Evolutionary conservation across 2,113 vertebrate genomes (phyloP), one percentile per base, ranked within the genome.

Genomic region (Cyanistes caeruleus): DNA sequence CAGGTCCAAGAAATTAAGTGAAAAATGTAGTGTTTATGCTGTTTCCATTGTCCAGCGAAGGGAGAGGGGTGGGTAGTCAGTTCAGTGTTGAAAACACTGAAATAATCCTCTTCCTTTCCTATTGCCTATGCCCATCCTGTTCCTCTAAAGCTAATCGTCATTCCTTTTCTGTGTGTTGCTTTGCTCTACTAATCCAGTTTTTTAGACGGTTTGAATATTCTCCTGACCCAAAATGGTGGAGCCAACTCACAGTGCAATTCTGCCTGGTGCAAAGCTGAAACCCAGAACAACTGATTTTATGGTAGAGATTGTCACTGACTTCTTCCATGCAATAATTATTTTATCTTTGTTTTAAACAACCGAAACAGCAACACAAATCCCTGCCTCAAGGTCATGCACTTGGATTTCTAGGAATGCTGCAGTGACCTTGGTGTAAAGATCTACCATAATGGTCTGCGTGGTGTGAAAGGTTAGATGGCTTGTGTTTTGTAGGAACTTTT

Each of bases 231-330:
- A 39, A 74, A 35, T 9, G 24, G 8, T 64, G 37, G 9, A 49
- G 33, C 73, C 7, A 8, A 18, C 33, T 84, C 1, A 0, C 19
- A 20, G 9, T 13, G 13, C 12, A 25, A 2, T 33, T n/a, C 49
- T 44, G 13, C 52, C 46, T 4, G 8, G n/a, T 59, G n/a, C 23
- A 56, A 5, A 17, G 65, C 53, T 37, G 56, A 82, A 79, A 62
- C 20, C 15, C 2, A 0, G 23, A 37, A 10, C n/a, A 82, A 24
- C 55, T 62, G 41, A 33, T 81, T 49, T 89, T 37, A 14, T 28
- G 31, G 22, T 6, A 39, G 46, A 64, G 19, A 31, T 4, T 8
- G 11, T 77, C 63, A n/a, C 43, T 25, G 9, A 5, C 27, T 65
- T 56, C 41, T 75, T 59, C 44, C 13, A 4, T 24, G 11, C 43